Conservation (phyloP, 2,113 vertebrate species). For the Rhinichthys klamathensis region DNA sequence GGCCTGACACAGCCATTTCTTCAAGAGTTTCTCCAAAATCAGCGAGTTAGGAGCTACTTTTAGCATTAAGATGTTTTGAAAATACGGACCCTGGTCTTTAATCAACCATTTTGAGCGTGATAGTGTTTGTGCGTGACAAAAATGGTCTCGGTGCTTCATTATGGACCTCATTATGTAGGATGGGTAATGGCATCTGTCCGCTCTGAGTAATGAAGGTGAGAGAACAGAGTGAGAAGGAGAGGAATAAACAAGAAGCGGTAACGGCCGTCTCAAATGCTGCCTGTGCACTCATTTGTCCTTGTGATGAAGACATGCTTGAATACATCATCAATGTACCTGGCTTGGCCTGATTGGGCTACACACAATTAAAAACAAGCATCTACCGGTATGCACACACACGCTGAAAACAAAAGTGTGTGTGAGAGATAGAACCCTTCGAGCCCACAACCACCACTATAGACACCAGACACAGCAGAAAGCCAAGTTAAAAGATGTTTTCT, state of each 20-base stretch:
- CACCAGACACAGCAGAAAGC: neutral
- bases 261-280: neutral
- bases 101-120: constrained; percentile 29
- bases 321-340: constrained; percentile 13
- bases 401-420: neutral
- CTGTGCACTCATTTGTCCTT: constrained; percentile 31
- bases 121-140: constrained; percentile 34
- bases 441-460: neutral
- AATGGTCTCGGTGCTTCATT: constrained; percentile 29
- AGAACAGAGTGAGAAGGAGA: neutral
- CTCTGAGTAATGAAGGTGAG: constrained; percentile 10
- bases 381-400: neutral
- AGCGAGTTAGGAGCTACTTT: too few species aligned
- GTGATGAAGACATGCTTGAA: constrained; percentile 44
- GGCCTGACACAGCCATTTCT: too few species aligned
- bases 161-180: constrained; percentile 17
- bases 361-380: constrained; percentile 3
- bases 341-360: constrained; percentile 13
- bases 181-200: constrained; percentile 40
- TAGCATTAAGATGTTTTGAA: too few species aligned
- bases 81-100: constrained; percentile 24
- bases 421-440: neutral
- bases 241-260: constrained; percentile 3
- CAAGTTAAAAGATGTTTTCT: neutral
- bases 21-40: too few species aligned